Evolutionary conservation across 2,113 vertebrate species (phyloP).

Genomic region (Hippocampus mohnikei): DNA sequence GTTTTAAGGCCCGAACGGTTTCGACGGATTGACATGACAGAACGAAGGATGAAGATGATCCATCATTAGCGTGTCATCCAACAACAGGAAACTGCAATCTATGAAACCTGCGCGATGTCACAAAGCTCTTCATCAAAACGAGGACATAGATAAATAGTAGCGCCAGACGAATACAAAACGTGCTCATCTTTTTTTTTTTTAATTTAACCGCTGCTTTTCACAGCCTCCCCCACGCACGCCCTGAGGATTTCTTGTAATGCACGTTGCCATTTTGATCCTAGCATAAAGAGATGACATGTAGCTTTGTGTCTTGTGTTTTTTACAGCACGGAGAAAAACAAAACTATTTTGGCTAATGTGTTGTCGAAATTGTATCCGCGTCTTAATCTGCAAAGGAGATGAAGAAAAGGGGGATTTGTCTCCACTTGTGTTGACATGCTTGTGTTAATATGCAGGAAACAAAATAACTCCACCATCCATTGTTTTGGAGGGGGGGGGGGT

Average conservation of each 20-base stretch:
- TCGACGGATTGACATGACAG: neutral
- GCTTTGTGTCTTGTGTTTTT: conserved; percentile 11
- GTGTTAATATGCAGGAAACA: conserved; percentile 25
- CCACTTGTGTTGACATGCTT: conserved; percentile 11
- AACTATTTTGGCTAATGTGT: conserved; percentile 19
- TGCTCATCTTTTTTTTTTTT: conserved; percentile 11
- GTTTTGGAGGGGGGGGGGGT: conserved; percentile 2
- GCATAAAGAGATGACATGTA: conserved; percentile 10
- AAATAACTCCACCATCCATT: conserved; percentile 24
- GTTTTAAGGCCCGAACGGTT: neutral
- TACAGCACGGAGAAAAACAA: neutral
- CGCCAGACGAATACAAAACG: conserved; percentile 14
- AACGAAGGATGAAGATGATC: neutral
- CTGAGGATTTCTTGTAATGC: conserved; percentile 26
- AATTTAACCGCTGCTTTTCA: conserved; percentile 14
- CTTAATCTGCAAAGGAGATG: conserved; percentile 29
- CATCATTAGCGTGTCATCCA: neutral
- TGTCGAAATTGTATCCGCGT: conserved; percentile 9
- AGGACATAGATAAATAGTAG: conserved; percentile 8
- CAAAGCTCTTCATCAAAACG: neutral
- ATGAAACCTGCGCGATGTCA: neutral
- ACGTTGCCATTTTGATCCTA: conserved; percentile 23
- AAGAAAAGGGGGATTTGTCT: conserved; percentile 9
- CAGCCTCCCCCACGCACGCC: conserved; percentile 16
- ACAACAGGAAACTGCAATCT: neutral